Base-by-base conservation (phyloP, 2,888 invertebrate genomes). In the Epistrophe grossulariae region DNA sequence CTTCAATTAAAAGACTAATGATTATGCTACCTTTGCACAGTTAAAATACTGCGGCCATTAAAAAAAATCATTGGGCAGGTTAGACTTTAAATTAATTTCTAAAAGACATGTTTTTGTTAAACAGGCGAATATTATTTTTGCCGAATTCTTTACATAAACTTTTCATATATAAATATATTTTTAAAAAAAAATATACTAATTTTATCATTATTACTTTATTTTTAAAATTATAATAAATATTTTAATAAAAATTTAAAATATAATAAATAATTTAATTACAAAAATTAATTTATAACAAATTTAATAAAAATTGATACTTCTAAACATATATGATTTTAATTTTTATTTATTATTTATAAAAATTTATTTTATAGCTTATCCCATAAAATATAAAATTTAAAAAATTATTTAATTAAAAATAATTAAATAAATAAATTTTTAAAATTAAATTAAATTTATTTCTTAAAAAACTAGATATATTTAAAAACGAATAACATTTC, bases 21-120 rank as follows among this genome's bases (percentile, higher is more conserved):
- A 95, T 96, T 96, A 95, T 95, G 96, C 95, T 96, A 96, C 95
- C 95, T 96, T 96, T 94, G 95, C 94, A 96, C 95, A 94, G 95
- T 96, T 94, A 96, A 94, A 91, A 94, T 96, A 96, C 95, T 94
- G 96, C 96, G 95, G 96, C 96, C 95, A 95, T 96, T 96, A 93
- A 96, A 95, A 91, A 89, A 91, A 89, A 79, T 95, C 96, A 96
- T 94, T 94, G 96, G 95, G 95, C 96, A 96, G 96, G 94, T 93
- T 92, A 93, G 93, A 96, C 94, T 93, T 95, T 94, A 94, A 93
- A 95, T 94, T 93, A 93, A 93, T 89, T 88, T 89, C 94, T 94
- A 94, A 94, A 95, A 94, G 94, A 94, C 94, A 95, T 95, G 95
- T 96, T 96, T 96, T 96, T 96, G 95, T 93, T 96, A 96, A 96